A percentile compares a stretch with the other conserved stretches of the same genome.
Conservation (phyloP, 2,797 vertebrate genomes). For the Bradypodion pumilum region DNA sequence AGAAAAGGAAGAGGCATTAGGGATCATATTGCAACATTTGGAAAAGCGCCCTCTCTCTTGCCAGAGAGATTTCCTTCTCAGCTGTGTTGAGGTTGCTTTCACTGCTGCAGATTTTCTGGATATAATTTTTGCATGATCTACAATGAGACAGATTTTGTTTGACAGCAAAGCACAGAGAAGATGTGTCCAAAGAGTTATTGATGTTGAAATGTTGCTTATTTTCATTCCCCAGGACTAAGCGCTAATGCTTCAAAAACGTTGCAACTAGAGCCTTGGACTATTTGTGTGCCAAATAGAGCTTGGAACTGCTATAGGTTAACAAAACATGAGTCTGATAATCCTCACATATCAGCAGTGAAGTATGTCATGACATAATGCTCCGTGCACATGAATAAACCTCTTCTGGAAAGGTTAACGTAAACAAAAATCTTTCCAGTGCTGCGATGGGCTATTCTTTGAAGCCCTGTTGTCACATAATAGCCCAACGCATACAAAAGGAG, state of each 20-base stretch:
- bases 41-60: background rate
- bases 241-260: constrained; percentile 51
- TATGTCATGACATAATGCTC: constrained; percentile 55
- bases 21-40: no score
- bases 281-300: constrained; percentile 43
- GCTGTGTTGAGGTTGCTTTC: background rate
- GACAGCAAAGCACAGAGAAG: background rate
- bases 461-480: background rate
- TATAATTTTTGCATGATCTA: constrained; percentile 21
- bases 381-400: constrained; percentile 46
- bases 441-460: constrained; percentile 30
- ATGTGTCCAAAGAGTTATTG: constrained; percentile 19
- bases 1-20: no score
- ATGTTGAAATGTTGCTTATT: constrained; percentile 41
- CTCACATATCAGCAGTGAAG: constrained; percentile 48
- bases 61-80: background rate
- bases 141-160: constrained; percentile 19
- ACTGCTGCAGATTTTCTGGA: background rate
- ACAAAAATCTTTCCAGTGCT: constrained; percentile 39
- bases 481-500: constrained; percentile 2
- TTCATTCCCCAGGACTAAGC: constrained; percentile 39
- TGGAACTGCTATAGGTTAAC: constrained; percentile 19
- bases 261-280: constrained; percentile 32
- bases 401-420: constrained; percentile 49
- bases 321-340: constrained; percentile 54